Evolutionary conservation across 2,888 invertebrate species (phyloP).

Genomic region (Nomada lathburiana): DNA sequence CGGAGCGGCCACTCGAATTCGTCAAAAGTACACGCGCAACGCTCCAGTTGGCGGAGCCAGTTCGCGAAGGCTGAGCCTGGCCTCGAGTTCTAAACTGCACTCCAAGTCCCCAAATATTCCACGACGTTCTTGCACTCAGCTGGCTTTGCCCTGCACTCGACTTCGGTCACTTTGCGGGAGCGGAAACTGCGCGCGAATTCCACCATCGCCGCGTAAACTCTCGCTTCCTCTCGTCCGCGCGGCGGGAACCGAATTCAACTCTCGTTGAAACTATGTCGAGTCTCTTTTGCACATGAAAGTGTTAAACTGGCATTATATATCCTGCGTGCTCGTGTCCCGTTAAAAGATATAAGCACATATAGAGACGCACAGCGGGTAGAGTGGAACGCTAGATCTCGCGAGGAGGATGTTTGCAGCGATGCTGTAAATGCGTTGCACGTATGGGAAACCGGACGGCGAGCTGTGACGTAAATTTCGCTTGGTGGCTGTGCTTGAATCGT

Average conservation of each 20-base stretch:
- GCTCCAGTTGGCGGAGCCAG: constrained; percentile 20
- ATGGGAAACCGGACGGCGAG: constrained; percentile 4
- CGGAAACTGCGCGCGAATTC: constrained; percentile 59
- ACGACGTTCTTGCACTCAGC: constrained; percentile 61
- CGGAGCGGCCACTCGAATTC: constrained; percentile 19
- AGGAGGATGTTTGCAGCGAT: constrained; percentile 17
- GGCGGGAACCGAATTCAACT: constrained; percentile 50
- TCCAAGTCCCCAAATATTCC: constrained; percentile 67
- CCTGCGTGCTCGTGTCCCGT: constrained; percentile 21
- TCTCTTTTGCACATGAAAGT: constrained; percentile 40
- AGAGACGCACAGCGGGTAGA: constrained; percentile 2
- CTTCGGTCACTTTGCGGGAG: constrained; percentile 62
- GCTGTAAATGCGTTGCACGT: constrained; percentile 30
- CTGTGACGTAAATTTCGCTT: background rate
- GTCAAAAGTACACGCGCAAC: constrained; percentile 53
- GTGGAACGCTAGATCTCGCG: background rate
- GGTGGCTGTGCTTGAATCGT: background rate
- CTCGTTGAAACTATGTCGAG: constrained; percentile 41
- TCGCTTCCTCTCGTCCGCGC: background rate
- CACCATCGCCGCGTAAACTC: constrained; percentile 47
- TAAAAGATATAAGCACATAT: constrained; percentile 6
- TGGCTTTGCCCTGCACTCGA: constrained; percentile 65
- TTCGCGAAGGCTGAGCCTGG: constrained; percentile 11
- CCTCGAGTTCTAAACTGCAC: constrained; percentile 66
- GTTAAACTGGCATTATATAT: constrained; percentile 45